phyloP scores from a whole-genome alignment of 2,888 invertebrate genomes.

The Drosophila algonquin region DNA sequence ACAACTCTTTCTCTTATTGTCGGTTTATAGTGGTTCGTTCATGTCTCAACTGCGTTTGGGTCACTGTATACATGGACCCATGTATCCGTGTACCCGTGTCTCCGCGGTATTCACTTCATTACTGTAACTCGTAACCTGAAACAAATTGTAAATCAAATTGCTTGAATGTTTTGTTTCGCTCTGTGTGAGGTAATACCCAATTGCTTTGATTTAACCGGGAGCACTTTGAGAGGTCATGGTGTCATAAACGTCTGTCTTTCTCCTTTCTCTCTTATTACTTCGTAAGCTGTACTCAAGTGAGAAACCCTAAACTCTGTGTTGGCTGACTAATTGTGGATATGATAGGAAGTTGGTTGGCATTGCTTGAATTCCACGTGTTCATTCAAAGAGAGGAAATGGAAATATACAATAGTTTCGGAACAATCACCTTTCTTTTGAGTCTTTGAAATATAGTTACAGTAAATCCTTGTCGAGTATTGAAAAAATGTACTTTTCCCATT shows the following conservation, averaged over 20 bases:
- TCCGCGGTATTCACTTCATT: constrained; percentile 18
- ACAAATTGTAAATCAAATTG: constrained; percentile 48
- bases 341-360: too few relatives aligned
- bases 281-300: neutral
- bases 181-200: constrained; percentile 41
- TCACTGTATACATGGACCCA: neutral
- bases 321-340: too few relatives aligned
- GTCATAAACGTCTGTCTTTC: constrained; percentile 14
- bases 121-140: constrained; percentile 22
- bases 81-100: neutral
- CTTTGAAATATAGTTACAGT: neutral
- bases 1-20: constrained; percentile 44
- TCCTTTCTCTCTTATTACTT: constrained; percentile 6
- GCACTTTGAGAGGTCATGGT: constrained; percentile 38
- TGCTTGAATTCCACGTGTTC: too few relatives aligned
- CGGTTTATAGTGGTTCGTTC: neutral
- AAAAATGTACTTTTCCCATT: constrained; percentile 5
- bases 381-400: neutral
- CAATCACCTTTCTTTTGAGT: neutral
- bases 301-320: too few relatives aligned
- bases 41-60: constrained; percentile 14
- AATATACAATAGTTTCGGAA: neutral
- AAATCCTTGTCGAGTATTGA: constrained; percentile 14
- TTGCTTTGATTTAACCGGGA: constrained; percentile 38
- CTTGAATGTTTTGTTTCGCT: constrained; percentile 21